phyloP scores from a whole-genome alignment of 2,113 vertebrate genomes.

The Ptyas mucosa region DNA sequence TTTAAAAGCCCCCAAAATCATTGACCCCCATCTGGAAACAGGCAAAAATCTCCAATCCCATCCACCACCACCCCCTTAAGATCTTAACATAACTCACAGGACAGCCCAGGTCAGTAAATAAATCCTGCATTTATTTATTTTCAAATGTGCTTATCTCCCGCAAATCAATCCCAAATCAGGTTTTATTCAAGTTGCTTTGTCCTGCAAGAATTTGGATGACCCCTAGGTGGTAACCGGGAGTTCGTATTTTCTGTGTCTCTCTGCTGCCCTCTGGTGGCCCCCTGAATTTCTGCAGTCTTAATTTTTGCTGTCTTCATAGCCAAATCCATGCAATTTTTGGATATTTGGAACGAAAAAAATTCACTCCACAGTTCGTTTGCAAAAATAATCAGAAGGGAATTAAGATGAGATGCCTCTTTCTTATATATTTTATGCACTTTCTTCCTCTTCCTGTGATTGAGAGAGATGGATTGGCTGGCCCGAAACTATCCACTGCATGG shows the following conservation, averaged over 20 bases:
- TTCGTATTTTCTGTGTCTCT: not conserved
- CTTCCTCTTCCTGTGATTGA: not conserved
- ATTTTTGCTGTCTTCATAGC: not conserved
- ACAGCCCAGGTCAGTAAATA: not conserved
- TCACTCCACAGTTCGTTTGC: not conserved
- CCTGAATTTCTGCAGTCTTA: not conserved
- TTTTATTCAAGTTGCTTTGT: not conserved
- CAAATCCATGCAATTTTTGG: not conserved
- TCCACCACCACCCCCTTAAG: not conserved
- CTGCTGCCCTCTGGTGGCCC: not conserved
- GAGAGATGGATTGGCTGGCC: not conserved
- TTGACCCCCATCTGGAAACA: not conserved
- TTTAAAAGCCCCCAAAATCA: not conserved
- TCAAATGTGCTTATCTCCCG: not conserved
- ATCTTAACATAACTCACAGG: not conserved
- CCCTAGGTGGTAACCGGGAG: not conserved
- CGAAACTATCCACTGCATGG: not conserved
- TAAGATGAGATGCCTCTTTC: not conserved
- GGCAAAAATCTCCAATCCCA: not conserved
- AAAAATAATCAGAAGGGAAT: not conserved
- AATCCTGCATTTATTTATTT: not conserved
- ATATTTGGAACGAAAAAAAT: not conserved
- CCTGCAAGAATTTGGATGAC: not conserved
- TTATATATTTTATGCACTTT: not conserved
- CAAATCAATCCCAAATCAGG: not conserved